A percentile compares a stretch with the other conserved stretches of the same genome.
These are phyloP conservation scores for Hyles vespertilio DNA, from an alignment of 1,140 invertebrate species.

Conservation along the genomic window DNA sequence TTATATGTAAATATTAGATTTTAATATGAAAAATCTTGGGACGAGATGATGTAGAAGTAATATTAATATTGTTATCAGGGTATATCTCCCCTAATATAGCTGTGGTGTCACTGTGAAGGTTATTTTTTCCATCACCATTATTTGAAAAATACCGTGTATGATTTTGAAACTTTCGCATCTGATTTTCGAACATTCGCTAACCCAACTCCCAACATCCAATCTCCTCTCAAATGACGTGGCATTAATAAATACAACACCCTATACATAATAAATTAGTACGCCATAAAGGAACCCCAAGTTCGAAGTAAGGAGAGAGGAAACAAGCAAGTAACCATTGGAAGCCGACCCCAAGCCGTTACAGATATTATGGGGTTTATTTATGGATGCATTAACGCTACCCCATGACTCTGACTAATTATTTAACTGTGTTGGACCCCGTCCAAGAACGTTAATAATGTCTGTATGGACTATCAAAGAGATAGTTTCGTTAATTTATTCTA, in stretches of 20 bases:
- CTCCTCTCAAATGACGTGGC: too few relatives aligned
- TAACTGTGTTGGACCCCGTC: slow-evolving; percentile 6
- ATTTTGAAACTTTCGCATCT: too few relatives aligned
- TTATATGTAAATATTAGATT: slow-evolving; percentile 60
- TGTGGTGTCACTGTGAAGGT: slow-evolving; percentile 2
- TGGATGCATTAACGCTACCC: slow-evolving; percentile 2
- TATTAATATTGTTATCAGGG: slow-evolving; percentile 64
- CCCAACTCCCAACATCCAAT: too few relatives aligned
- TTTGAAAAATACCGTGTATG: too few relatives aligned
- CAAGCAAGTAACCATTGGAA: too few relatives aligned
- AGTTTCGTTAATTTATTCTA: not conserved
- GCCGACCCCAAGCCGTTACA: too few relatives aligned
- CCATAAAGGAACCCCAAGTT: too few relatives aligned
- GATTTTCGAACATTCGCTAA: too few relatives aligned
- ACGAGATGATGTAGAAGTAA: slow-evolving; percentile 32
- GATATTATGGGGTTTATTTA: slow-evolving; percentile 3
- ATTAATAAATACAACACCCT: too few relatives aligned
- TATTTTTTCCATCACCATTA: not conserved
- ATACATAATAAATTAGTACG: too few relatives aligned
- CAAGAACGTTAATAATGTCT: slow-evolving; percentile 5
- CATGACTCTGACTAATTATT: slow-evolving; percentile 7
- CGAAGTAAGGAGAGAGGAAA: too few relatives aligned
- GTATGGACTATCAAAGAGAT: slow-evolving; percentile 3
- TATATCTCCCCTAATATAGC: slow-evolving; percentile 37
- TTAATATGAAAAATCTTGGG: slow-evolving; percentile 27